phyloP scores from a whole-genome alignment of 92 coral and sea anemone species.

The Heliopora coerulea region DNA sequence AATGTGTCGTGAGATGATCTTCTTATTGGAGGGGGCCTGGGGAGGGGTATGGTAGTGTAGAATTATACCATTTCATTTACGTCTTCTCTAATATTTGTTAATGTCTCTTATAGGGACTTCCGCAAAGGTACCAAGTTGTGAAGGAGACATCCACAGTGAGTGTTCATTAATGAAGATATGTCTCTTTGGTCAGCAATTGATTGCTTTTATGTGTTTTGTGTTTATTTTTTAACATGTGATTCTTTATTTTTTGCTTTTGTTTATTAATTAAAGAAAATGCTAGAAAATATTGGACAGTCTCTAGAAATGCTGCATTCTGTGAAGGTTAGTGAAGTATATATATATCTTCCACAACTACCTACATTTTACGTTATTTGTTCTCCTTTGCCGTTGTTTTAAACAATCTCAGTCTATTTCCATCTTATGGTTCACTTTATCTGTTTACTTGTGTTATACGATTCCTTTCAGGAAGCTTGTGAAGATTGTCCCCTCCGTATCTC shows the following conservation, averaged over 20 bases:
- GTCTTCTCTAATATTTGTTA: too few species aligned
- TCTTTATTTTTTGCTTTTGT: background rate
- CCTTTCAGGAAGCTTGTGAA: slow-evolving; percentile 28
- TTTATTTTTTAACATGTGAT: background rate
- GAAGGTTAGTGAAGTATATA: slow-evolving; percentile 59
- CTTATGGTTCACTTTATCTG: too few species aligned
- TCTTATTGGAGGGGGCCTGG: too few species aligned
- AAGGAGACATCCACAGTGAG: slow-evolving; percentile 80
- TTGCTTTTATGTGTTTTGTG: background rate
- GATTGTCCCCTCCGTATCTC: slow-evolving; percentile 4
- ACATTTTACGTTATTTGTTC: too few species aligned
- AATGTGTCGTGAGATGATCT: too few species aligned
- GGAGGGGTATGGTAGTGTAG: too few species aligned
- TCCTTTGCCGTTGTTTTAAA: background rate
- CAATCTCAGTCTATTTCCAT: too few species aligned
- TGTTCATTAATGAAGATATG: background rate
- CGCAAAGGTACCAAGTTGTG: slow-evolving; percentile 68
- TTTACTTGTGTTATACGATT: too few species aligned
- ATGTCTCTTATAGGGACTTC: slow-evolving; percentile 57
- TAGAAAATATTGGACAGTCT: slow-evolving; percentile 80
- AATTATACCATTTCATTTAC: too few species aligned
- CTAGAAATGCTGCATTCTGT: slow-evolving; percentile 74
- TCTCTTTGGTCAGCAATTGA: background rate
- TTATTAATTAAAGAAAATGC: slow-evolving; percentile 69
- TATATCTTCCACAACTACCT: background rate